Conservation (phyloP, 2,113 vertebrate genomes). For the Pan paniscus region DNA sequence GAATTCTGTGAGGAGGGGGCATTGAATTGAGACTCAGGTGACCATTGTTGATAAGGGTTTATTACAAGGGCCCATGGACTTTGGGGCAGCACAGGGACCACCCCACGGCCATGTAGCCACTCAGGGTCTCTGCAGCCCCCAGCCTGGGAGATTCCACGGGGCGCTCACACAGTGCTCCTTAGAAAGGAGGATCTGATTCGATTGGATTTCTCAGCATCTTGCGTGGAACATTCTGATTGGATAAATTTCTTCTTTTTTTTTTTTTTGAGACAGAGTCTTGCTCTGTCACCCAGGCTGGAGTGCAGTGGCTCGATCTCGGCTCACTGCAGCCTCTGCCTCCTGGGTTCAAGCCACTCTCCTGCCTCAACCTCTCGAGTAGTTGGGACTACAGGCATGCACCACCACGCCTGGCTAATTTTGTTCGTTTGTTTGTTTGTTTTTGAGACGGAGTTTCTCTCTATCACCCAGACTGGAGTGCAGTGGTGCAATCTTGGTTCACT, state of each 20-base stretch:
- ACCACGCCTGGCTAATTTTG: too few relatives aligned
- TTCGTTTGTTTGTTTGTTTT: too few relatives aligned
- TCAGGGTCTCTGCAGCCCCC: background rate
- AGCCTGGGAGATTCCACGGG: background rate
- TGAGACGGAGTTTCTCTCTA: too few relatives aligned
- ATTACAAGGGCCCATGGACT: background rate
- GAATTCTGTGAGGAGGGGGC: background rate
- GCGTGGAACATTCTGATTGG: background rate
- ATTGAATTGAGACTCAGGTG: background rate
- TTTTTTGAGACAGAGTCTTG: too few relatives aligned
- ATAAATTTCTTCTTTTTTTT: too few relatives aligned
- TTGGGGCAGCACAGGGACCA: background rate
- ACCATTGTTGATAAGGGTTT: background rate
- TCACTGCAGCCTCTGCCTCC: too few relatives aligned
- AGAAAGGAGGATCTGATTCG: background rate
- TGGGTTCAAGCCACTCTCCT: too few relatives aligned
- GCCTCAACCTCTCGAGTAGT: too few relatives aligned
- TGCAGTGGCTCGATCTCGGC: accelerated
- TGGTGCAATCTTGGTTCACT: too few relatives aligned
- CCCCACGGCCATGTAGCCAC: background rate
- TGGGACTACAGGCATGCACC: too few relatives aligned
- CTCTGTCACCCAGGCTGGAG: too few relatives aligned
- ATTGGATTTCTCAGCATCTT: background rate
- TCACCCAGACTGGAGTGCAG: too few relatives aligned
- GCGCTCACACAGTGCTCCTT: background rate